Evolutionary conservation across 2,113 vertebrate species (phyloP), one percentile per base, ranked within the genome.

Genomic region (Pterocles gutturalis): DNA sequence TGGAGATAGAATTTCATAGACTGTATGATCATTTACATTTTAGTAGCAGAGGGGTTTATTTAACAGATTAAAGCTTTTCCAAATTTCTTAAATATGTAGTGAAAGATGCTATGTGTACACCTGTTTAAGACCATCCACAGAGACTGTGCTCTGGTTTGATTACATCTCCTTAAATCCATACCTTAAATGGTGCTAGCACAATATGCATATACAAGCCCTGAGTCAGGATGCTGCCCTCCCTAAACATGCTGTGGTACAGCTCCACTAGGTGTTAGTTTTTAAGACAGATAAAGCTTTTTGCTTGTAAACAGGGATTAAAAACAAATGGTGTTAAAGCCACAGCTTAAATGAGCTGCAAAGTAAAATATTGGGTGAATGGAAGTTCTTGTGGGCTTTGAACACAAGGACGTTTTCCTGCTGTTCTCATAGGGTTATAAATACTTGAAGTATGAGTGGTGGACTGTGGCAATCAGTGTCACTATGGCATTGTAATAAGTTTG

Each of bases 271-370:
- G 0, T 82, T 65, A 28, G 34, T 25, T 83, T 87, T 79, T 66
- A 60, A 80, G 58, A 81, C 85, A 95, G 94, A 76, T 83, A 94
- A 70, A 81, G 5, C 24, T 49, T 94, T 87, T 87, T 92, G 55
- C 87, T 89, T 92, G 58, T 90, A 92, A 98, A 93, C 60, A 93
- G 14, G 58, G 92, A 88, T 38, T 92, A 55, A 78, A 92, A 96
- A 84, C 41, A 64, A 89, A 79, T 48, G 71, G 78, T 2, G 4
- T 83, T 94, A 46, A 73, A 87, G 83, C 36, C 92, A 7, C 46
- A 81, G 57, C 15, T 86, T 94, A 75, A 94, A 64, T 22, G 66
- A 95, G 29, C 72, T 83, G 66, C 91, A 90, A 72, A 96, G 71
- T 93, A 89, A 88, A 97, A 7, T 67, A 77, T 1, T 1, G 5